Evolutionary conservation across 2,888 invertebrate genomes (phyloP).

Genomic region (Xestia sexstrigata): DNA sequence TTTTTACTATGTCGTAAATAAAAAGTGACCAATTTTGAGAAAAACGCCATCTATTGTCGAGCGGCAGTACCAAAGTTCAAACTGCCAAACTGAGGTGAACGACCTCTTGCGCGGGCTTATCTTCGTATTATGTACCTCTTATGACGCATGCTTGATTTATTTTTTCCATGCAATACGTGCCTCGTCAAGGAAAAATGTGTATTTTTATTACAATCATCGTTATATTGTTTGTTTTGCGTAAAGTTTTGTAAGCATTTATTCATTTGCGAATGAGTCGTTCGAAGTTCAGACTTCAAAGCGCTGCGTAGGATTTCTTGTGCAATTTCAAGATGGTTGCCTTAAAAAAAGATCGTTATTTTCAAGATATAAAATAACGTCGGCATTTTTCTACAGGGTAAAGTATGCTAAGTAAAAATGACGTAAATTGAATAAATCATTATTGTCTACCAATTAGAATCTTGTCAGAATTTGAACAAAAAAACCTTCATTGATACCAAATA

Average conservation of each 20-base stretch:
- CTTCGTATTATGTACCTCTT: conserved; percentile 63
- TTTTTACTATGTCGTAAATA: conserved; percentile 33
- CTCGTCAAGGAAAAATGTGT: conserved; percentile 62
- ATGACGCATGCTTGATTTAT: conserved; percentile 72
- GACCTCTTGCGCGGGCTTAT: conserved; percentile 78
- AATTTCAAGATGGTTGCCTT: conserved; percentile 21
- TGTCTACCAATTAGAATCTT: not conserved
- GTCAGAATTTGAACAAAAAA: not conserved
- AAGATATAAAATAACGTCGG: not conserved
- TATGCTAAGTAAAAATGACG: not conserved
- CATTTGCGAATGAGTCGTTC: conserved; percentile 20
- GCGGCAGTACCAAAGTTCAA: conserved; percentile 84
- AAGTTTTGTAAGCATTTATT: conserved; percentile 50
- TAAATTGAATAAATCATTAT: not conserved
- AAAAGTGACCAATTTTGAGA: conserved; percentile 10
- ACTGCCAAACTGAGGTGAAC: conserved; percentile 85
- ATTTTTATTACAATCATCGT: conserved; percentile 60
- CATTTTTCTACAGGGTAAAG: not conserved
- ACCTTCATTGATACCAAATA: not conserved
- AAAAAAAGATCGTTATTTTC: not conserved
- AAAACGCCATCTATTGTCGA: conserved; percentile 75
- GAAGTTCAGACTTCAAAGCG: conserved; percentile 11
- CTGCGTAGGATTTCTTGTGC: conserved; percentile 2
- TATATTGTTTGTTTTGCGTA: conserved; percentile 44
- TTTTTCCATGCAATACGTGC: conserved; percentile 59